These are phyloP conservation scores for Monomorium pharaonis DNA, from an alignment of 1,140 invertebrate species.

Conservation along the genomic window DNA sequence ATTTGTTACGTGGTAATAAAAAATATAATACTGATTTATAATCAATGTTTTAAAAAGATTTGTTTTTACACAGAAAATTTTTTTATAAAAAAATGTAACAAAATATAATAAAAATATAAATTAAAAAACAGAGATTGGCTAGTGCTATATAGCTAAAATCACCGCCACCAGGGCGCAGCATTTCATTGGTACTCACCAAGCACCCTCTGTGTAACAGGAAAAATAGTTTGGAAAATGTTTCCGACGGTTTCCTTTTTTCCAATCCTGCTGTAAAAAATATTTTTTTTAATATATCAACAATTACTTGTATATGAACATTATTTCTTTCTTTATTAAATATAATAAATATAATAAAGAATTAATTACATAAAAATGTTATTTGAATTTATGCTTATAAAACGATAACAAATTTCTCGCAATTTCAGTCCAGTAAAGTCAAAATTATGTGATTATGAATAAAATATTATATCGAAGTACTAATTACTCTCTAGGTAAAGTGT, in stretches of 20 bases:
- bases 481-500: background rate
- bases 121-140: background rate
- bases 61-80: background rate
- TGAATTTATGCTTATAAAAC: background rate
- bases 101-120: background rate
- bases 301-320: background rate
- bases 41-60: background rate
- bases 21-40: background rate
- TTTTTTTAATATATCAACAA: conserved; percentile 19
- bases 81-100: background rate
- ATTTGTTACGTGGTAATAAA: background rate
- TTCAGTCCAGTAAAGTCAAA: background rate
- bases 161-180: conserved; percentile 39
- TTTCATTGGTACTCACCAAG: background rate
- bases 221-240: background rate
- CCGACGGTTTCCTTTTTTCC: background rate
- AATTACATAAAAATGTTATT: background rate
- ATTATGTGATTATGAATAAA: background rate
- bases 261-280: conserved; percentile 15
- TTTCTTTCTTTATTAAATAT: background rate
- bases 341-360: background rate
- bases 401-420: background rate
- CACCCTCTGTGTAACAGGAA: conserved; percentile 3
- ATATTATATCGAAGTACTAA: background rate
- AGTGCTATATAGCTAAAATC: background rate